Evolutionary conservation across 1,140 invertebrate genomes (phyloP).

Genomic region (Episyrphus balteatus): DNA sequence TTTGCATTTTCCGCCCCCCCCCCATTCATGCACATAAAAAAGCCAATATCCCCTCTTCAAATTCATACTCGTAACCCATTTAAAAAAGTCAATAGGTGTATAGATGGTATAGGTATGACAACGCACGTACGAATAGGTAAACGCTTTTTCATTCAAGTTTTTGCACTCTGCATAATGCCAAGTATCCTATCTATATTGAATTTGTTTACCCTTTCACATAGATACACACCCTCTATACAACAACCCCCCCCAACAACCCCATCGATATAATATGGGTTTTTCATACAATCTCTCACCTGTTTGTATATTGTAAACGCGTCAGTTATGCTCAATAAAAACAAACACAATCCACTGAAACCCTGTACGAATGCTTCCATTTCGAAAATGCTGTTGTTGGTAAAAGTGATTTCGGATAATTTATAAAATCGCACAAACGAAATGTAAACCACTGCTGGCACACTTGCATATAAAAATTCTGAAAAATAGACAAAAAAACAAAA

Average conservation of each 20-base stretch:
- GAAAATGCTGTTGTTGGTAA: constrained; percentile 18
- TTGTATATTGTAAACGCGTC: constrained; percentile 30
- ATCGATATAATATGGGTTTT: neutral
- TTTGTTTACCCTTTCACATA: no score
- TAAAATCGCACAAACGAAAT: constrained; percentile 20
- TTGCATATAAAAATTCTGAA: constrained; percentile 24
- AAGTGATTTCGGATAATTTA: constrained; percentile 22
- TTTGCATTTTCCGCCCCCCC: constrained; percentile 13
- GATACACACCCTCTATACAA: neutral
- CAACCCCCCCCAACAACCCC: no score
- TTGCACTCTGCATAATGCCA: constrained; percentile 32
- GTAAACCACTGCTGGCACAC: constrained; percentile 15
- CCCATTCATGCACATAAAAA: no score
- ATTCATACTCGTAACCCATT: no score
- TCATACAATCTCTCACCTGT: constrained; percentile 14
- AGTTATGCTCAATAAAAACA: constrained; percentile 14
- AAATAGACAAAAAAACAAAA: constrained; percentile 6
- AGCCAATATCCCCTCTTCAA: no score
- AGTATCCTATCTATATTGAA: no score
- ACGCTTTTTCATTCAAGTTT: constrained; percentile 33
- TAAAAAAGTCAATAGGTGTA: no score
- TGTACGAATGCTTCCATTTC: constrained; percentile 23
- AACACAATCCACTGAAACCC: constrained; percentile 10
- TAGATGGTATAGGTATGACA: no score
- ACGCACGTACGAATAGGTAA: constrained; percentile 1